Evolutionary conservation across 2,888 invertebrate genomes (phyloP).

Genomic region (Nymphalis urticae): DNA sequence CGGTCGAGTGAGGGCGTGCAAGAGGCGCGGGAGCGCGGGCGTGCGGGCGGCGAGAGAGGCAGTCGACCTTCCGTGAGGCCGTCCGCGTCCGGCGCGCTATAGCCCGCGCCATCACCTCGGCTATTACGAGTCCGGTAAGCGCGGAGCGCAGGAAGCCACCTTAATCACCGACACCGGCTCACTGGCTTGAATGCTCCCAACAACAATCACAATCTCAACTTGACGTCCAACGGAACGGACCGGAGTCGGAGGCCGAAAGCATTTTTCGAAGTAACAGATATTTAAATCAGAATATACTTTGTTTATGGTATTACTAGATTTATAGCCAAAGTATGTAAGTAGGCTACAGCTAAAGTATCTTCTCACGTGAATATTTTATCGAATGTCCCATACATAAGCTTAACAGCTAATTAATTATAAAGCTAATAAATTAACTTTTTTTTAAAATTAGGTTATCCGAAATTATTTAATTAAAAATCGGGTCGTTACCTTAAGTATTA

Average conservation of each 20-base stretch:
- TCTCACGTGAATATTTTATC: not conserved
- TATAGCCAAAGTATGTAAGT: not conserved
- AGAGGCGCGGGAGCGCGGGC: conserved; percentile 46
- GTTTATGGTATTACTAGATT: not conserved
- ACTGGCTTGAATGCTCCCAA: conserved; percentile 18
- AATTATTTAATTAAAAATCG: conserved; percentile 4
- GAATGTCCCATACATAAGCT: not conserved
- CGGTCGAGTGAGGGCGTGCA: conserved; percentile 56
- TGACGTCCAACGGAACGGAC: conserved; percentile 15
- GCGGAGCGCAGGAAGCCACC: conserved; percentile 37
- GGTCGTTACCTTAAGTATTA: not conserved
- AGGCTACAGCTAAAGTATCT: conserved; percentile 4
- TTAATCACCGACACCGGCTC: conserved; percentile 32
- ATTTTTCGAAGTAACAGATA: conserved; percentile 13
- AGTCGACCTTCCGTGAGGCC: conserved; percentile 80
- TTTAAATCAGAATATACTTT: not conserved
- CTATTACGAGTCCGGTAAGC: conserved; percentile 23
- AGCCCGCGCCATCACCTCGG: conserved; percentile 23
- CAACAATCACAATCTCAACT: conserved; percentile 21
- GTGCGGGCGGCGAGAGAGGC: conserved; percentile 46
- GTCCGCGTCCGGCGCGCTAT: conserved; percentile 49
- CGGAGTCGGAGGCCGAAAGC: conserved; percentile 15
- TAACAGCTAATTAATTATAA: conserved; percentile 1
- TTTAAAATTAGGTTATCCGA: not conserved
- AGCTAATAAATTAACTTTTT: conserved; percentile 1